Evolutionary conservation across 2,888 invertebrate genomes (phyloP).

Genomic region (Agrenia bidenticulata): DNA sequence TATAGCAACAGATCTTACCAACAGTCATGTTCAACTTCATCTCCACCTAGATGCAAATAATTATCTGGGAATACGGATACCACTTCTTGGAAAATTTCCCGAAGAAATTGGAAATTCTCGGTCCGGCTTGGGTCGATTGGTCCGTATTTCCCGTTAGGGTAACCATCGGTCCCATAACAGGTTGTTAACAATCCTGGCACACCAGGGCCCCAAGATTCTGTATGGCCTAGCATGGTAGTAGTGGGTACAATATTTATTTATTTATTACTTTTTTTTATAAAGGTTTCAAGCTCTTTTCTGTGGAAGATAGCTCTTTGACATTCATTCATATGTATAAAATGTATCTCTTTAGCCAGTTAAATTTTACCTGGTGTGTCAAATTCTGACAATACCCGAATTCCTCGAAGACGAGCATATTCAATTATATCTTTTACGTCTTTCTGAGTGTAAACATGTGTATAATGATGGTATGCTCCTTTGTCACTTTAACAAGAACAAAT

Average conservation of each 20-base stretch:
- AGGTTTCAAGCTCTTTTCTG: not conserved
- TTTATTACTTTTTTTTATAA: not conserved
- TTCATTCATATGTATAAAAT: too few species aligned
- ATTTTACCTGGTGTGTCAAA: conserved; percentile 92
- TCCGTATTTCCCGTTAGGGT: conserved; percentile 60
- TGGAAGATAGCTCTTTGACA: too few species aligned
- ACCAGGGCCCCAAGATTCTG: not conserved
- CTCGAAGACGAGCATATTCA: conserved; percentile 73
- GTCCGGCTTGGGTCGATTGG: conserved; percentile 78
- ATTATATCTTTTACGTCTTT: conserved; percentile 68
- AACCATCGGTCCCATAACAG: conserved; percentile 62
- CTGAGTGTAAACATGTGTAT: conserved; percentile 66
- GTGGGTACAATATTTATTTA: too few species aligned
- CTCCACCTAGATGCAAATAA: conserved; percentile 88
- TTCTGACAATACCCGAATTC: conserved; percentile 85
- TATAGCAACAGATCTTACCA: too few species aligned
- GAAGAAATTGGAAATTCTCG: conserved; percentile 68
- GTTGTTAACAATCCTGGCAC: conserved; percentile 70
- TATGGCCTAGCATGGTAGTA: not conserved
- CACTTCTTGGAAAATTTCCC: conserved; percentile 70
- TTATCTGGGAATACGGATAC: conserved; percentile 70
- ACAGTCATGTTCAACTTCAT: too few species aligned
- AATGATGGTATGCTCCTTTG: conserved; percentile 68
- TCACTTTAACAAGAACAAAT: not conserved
- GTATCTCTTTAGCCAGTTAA: too few species aligned